Evolutionary conservation across 2,888 invertebrate species (phyloP).

Genomic region (Drosophila robusta): DNA sequence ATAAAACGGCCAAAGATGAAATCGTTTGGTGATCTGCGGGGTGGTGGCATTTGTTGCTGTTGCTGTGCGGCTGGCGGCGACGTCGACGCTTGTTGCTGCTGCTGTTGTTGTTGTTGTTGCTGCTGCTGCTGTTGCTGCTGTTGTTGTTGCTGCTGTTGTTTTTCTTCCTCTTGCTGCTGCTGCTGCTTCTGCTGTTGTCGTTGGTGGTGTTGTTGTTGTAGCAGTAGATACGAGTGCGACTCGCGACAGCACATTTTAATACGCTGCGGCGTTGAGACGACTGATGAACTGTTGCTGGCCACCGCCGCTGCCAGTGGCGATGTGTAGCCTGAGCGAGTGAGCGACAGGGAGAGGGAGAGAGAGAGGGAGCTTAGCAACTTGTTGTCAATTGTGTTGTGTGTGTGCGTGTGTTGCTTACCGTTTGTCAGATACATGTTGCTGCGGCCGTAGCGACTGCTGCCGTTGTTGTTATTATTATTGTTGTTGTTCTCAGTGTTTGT

Average conservation of each 20-base stretch:
- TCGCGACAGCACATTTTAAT: constrained; percentile 59
- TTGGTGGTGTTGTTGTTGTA: constrained; percentile 52
- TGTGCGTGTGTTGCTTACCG: constrained; percentile 58
- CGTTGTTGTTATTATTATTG: constrained; percentile 46
- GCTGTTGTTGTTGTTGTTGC: constrained; percentile 32
- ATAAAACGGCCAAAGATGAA: constrained; percentile 97
- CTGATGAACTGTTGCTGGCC: constrained; percentile 71
- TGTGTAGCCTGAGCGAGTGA: constrained; percentile 70
- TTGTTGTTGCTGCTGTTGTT: constrained; percentile 45
- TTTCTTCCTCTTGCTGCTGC: constrained; percentile 38
- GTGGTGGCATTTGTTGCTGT: constrained; percentile 60
- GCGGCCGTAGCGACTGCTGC: constrained; percentile 49
- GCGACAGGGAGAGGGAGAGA: constrained; percentile 1
- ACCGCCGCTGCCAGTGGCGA: constrained; percentile 81
- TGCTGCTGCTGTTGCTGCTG: constrained; percentile 43
- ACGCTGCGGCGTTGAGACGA: constrained; percentile 67
- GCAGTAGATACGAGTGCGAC: constrained; percentile 39
- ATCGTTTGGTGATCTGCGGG: constrained; percentile 89
- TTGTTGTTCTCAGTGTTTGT: constrained; percentile 57
- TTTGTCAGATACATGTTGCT: constrained; percentile 74
- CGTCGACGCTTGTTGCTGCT: constrained; percentile 43
- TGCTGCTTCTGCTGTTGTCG: constrained; percentile 32
- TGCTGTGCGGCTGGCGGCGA: constrained; percentile 44
- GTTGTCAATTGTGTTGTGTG: constrained; percentile 36
- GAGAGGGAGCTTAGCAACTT: constrained; percentile 42